Evolutionary conservation across 2,113 vertebrate genomes (phyloP), one percentile per base, ranked within the genome.

Genomic region (Hipposideros armiger): DNA sequence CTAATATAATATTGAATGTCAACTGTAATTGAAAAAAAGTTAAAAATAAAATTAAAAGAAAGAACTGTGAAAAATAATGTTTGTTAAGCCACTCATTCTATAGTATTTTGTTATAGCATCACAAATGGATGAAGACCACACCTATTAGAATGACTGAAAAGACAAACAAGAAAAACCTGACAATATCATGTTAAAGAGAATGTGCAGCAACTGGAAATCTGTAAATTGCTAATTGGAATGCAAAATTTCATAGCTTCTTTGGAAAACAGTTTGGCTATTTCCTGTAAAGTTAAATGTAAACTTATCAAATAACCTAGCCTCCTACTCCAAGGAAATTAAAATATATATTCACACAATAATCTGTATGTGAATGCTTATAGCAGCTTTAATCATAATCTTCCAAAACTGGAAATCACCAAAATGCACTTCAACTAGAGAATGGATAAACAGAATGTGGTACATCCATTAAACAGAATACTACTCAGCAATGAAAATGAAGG

Each of bases 241-340:
- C n/a, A 81, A 62, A 88, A 42, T 73, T 72, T 52, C 62, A 54
- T 20, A 88, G 45, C 11, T 56, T 81, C 67, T 54, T 72, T 54
- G 32, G 52, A 81, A 80, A 88, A 83, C 16, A 94, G 28, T 77
- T 94, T 47, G 36, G 28, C 20, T 76, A 30, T 90, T 76, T 77
- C 70, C 24, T 76, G 32, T 56, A 76, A 56, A 76, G 47, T 73
- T 73, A 87, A 80, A 81, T 2, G 54, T n/a, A 64, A 4, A 88
- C 36, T 64, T 73, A 77, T 60, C 47, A 83, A 62, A 76, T 60
- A 90, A 76, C 70, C 17, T 58, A 69, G 40, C 50, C 84, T 50
- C n/a, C 15, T 40, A 92, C 20, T 84, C 40, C 13, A 77, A 50
- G 32, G 14, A 77, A 69, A 67, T 84, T 11, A 77, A 90, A 90